Percentiles rank a stretch among this genome's conserved stretches.
phyloP scores from a whole-genome alignment of 2,888 invertebrate genomes.

The Stenodera caucasica region DNA sequence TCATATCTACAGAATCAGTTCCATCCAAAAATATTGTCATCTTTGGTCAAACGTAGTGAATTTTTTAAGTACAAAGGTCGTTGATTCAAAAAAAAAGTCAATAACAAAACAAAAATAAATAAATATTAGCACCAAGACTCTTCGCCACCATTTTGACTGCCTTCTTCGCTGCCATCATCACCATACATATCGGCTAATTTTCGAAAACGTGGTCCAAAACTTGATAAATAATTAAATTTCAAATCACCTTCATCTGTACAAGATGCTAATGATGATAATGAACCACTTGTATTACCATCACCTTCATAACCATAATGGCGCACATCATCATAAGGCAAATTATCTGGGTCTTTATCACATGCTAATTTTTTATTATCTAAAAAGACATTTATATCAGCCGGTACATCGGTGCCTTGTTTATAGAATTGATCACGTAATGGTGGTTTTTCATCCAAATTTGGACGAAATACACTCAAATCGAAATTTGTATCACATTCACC shows the following conservation, averaged over 20 bases:
- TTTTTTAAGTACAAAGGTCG: conserved; percentile 41
- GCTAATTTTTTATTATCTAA: conserved; percentile 86
- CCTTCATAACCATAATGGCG: conserved; percentile 98
- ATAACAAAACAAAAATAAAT: conserved; percentile 10
- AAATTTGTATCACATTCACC: conserved; percentile 96
- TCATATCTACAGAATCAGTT: conserved; percentile 30
- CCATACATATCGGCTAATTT: conserved; percentile 94
- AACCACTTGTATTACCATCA: conserved; percentile 88
- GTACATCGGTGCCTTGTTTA: conserved; percentile 61
- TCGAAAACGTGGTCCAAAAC: conserved; percentile 94
- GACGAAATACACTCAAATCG: conserved; percentile 77
- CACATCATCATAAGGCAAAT: conserved; percentile 93
- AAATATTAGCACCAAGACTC: conserved; percentile 77
- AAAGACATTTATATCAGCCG: conserved; percentile 87
- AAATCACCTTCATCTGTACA: conserved; percentile 68
- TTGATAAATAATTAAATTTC: conserved; percentile 91
- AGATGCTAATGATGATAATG: conserved; percentile 88
- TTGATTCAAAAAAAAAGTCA: conserved; percentile 1
- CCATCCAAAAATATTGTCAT: conserved; percentile 43
- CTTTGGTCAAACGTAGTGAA: conserved; percentile 46
- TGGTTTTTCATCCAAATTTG: conserved; percentile 46
- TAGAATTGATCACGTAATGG: conserved; percentile 47
- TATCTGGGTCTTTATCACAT: conserved; percentile 89
- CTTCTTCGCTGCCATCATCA: conserved; percentile 82
- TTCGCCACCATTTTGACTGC: conserved; percentile 74